Evolutionary conservation across 2,113 vertebrate genomes (phyloP).

Genomic region (Protobothrops flavoviridis): DNA sequence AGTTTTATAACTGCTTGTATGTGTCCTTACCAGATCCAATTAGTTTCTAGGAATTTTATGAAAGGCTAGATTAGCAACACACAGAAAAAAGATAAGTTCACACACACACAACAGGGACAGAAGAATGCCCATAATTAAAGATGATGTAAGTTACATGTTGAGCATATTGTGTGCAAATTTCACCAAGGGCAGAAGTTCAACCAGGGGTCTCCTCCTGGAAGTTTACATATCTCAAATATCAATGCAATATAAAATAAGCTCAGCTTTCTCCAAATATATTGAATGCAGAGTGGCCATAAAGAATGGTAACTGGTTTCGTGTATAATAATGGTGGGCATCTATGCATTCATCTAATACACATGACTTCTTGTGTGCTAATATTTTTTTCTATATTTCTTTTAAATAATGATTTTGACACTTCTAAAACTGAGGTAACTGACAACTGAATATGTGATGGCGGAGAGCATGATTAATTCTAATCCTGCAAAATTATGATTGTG

Average conservation of each 20-base stretch:
- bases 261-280: not conserved
- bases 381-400: not conserved
- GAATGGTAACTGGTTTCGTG: not conserved
- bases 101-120: not conserved
- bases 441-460: not conserved
- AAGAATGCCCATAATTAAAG: not conserved
- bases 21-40: not conserved
- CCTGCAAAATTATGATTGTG: not conserved
- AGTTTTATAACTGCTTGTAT: not conserved
- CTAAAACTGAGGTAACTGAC: not conserved
- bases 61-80: not conserved
- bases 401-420: not conserved
- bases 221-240: not conserved
- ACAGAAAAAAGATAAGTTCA: not conserved
- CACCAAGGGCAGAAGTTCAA: not conserved
- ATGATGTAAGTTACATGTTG: not conserved
- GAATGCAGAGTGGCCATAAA: not conserved
- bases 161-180: not conserved
- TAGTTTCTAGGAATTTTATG: not conserved
- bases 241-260: not conserved
- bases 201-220: not conserved
- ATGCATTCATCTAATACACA: not conserved
- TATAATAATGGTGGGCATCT: not conserved
- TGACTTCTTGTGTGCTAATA: not conserved
- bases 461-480: not conserved